Evolutionary conservation across 2,113 vertebrate species (phyloP).

Genomic region (Nesogale talazaci): DNA sequence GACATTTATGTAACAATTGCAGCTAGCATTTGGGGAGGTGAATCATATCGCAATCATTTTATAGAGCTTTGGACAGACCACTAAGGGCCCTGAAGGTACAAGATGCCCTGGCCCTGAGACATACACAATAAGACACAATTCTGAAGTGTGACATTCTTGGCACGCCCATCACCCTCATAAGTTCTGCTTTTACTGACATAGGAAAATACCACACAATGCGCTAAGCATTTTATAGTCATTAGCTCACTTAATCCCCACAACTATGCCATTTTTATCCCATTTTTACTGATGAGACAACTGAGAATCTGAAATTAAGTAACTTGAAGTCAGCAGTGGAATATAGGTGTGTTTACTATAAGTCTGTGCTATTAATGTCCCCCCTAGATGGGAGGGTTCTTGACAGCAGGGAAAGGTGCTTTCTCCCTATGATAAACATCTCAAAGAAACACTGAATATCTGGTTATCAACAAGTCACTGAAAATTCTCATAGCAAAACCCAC

Average conservation of each 20-base stretch:
- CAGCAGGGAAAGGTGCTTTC: neutral
- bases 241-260: neutral
- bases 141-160: neutral
- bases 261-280: neutral
- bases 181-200: neutral
- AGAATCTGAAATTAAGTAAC: neutral
- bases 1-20: neutral
- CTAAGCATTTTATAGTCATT: neutral
- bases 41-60: neutral
- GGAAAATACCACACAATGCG: neutral
- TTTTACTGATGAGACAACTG: constrained; percentile 10
- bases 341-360: neutral
- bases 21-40: neutral
- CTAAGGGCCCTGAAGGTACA: neutral
- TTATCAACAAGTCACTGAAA: neutral
- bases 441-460: neutral
- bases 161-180: neutral
- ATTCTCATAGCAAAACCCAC: neutral
- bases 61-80: neutral
- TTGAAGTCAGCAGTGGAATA: neutral
- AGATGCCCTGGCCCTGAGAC: neutral
- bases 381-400: neutral
- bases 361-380: neutral
- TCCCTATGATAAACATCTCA: neutral
- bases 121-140: neutral